Evolutionary conservation across 2,888 invertebrate species (phyloP).

Genomic region (Idaea aversata): DNA sequence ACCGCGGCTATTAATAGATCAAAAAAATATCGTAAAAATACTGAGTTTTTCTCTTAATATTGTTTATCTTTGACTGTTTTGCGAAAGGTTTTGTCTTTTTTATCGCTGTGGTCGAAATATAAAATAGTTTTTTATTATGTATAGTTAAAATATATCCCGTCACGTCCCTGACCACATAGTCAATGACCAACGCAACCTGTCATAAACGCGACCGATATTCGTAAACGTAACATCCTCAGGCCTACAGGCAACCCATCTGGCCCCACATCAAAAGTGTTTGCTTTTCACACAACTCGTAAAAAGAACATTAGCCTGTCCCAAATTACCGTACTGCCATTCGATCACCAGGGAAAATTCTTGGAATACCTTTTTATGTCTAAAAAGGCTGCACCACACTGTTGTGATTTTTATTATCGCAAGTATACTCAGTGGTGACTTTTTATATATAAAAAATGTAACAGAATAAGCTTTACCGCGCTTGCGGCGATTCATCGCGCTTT

Average conservation of each 20-base stretch:
- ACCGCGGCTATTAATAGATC: neutral
- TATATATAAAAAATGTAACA: neutral
- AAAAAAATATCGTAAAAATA: neutral
- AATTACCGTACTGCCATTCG: conserved; percentile 44
- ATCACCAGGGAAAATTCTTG: conserved; percentile 37
- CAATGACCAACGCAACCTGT: neutral
- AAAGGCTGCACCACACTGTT: conserved; percentile 12
- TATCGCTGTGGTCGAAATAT: no score
- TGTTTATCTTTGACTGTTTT: no score
- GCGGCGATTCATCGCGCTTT: no score
- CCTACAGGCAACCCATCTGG: conserved; percentile 38
- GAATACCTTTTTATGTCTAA: conserved; percentile 33
- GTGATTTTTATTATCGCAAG: neutral
- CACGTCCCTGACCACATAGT: neutral
- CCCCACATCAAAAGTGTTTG: conserved; percentile 53
- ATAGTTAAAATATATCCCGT: neutral
- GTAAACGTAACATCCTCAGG: neutral
- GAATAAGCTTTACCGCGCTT: neutral
- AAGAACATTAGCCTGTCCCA: conserved; percentile 56
- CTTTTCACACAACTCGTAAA: conserved; percentile 61
- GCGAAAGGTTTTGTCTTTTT: no score
- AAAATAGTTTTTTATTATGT: neutral
- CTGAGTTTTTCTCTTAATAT: no score
- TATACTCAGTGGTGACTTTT: neutral
- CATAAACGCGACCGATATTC: neutral